Evolutionary conservation across 2,888 invertebrate species (phyloP), one percentile per base, ranked within the genome.

Genomic region (Drosophila merina): DNA sequence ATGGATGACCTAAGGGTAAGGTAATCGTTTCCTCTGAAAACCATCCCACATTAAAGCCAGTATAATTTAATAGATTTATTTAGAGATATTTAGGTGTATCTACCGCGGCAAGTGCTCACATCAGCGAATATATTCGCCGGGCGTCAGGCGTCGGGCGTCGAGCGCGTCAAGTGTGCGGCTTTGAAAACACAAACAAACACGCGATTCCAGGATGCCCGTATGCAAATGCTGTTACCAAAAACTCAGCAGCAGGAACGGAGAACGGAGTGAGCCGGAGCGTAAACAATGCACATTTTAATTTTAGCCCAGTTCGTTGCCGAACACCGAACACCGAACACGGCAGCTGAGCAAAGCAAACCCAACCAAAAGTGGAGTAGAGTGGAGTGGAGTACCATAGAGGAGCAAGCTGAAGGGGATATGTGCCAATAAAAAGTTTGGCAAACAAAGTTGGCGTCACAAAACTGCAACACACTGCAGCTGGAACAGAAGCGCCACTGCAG

Each of bases 371-470:
- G 20, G 40, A 30, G 14, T 33, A 10, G 28, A 47, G 49, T 40
- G 25, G 38, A 36, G 57, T 50, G 6, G 45, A 40, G 44, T 28
- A 14, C 14, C 14, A 14, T 14, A 6, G 33, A 42, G 54, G 54
- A 52, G 47, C 66, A 58, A 56, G 5, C 71, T 76, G 79, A 64
- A 76, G 86, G 40, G 60, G 73, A 86, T 83, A 82, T 87, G 87
- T 87, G 83, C 87, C 88, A 85, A 87, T 87, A 85, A 85, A 84
- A 82, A 84, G 86, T 85, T 85, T 85, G 84, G 84, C 84, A 85
- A 87, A 85, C 84, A 85, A 85, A 85, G 83, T 85, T 85, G 84
- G 84, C 84, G 88, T 82, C 84, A 83, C 83, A 77, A 77, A 86
- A 78, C 73, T 87, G 86, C 74, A 76, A 85, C 75, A 75, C 71